A percentile compares a stretch with the other conserved stretches of the same genome.
Conservation (phyloP, 2,888 invertebrate species). For the Agrotis clavis region DNA sequence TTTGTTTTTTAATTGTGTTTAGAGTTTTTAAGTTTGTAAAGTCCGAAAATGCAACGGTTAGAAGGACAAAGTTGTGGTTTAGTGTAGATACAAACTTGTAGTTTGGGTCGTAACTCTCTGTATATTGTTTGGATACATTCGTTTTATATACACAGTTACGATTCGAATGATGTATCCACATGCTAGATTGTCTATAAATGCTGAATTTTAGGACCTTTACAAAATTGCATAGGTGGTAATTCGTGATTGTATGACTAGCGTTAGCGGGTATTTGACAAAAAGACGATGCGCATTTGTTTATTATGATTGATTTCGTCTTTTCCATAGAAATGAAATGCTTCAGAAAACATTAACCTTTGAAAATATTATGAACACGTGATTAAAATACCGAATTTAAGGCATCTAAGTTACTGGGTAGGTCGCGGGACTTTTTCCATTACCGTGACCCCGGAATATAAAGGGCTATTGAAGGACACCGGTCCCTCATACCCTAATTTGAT, state of each 20-base stretch:
- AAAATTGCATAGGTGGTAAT: conserved; percentile 23
- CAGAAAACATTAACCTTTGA: not conserved
- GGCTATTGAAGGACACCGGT: too few relatives aligned
- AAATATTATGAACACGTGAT: not conserved
- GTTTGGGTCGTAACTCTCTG: conserved; percentile 75
- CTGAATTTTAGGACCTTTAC: conserved; percentile 28
- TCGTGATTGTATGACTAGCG: not conserved
- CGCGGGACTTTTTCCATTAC: too few relatives aligned
- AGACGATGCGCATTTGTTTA: not conserved
- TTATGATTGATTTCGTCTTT: not conserved
- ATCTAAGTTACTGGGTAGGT: not conserved
- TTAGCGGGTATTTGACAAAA: not conserved
- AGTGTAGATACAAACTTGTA: conserved; percentile 80
- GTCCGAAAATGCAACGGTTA: conserved; percentile 73
- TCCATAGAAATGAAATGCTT: not conserved
- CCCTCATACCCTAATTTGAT: too few relatives aligned
- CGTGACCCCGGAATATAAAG: too few relatives aligned
- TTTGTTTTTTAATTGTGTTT: conserved; percentile 39
- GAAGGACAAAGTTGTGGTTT: conserved; percentile 78
- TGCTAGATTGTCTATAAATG: conserved; percentile 45
- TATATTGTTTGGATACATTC: conserved; percentile 70
- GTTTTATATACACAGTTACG: conserved; percentile 67
- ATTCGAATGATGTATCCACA: conserved; percentile 58
- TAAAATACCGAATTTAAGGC: not conserved
- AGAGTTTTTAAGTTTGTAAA: conserved; percentile 52